Conservation (phyloP, 2,797 vertebrate genomes). For the Anguilla megastoma region DNA sequence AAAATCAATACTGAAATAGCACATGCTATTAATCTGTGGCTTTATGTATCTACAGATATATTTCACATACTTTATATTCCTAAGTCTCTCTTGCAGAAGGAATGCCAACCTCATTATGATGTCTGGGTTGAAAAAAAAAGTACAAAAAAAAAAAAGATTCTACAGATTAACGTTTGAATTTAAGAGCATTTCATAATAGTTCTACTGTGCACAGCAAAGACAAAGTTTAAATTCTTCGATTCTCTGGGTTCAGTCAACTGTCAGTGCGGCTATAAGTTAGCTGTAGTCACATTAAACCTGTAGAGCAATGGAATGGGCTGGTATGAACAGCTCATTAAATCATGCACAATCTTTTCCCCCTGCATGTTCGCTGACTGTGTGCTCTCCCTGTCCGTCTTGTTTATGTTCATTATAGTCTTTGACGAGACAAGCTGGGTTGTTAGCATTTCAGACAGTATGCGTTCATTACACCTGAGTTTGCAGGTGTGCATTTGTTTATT, state of each 20-base stretch:
- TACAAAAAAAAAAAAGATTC: neutral
- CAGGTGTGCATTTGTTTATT: neutral
- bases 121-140: neutral
- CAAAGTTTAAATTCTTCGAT: neutral
- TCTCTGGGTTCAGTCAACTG: neutral
- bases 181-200: neutral
- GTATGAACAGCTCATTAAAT: too few relatives aligned
- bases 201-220: neutral
- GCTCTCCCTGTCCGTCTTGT: neutral
- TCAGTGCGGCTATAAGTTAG: neutral
- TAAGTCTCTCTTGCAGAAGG: neutral
- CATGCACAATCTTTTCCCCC: neutral
- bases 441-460: neutral
- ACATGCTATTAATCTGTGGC: neutral
- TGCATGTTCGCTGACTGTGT: neutral
- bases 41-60: neutral
- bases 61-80: neutral
- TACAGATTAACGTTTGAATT: neutral
- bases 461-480: neutral
- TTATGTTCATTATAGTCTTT: neutral
- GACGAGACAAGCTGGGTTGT: neutral
- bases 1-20: neutral
- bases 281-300: neutral
- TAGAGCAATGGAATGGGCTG: too few relatives aligned
- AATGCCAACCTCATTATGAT: neutral